Conservation (phyloP, 2,888 invertebrate genomes). For the Leptinotarsa rubiginosa region DNA sequence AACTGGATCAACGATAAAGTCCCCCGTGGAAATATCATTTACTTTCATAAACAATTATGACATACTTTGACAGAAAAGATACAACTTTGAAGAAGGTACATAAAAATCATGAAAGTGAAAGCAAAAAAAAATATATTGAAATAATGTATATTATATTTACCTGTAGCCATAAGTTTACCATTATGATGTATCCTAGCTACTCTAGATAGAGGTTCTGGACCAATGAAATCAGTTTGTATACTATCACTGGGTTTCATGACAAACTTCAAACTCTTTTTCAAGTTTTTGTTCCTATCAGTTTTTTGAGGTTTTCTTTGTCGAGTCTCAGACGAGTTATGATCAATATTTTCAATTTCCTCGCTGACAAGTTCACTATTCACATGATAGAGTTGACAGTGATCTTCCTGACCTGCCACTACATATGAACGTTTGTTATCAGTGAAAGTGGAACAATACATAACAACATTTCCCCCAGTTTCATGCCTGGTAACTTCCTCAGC, state of each 20-base stretch:
- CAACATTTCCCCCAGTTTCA: slow-evolving; percentile 89
- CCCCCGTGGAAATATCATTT: too few relatives aligned
- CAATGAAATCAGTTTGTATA: slow-evolving; percentile 86
- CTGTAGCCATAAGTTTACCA: slow-evolving; percentile 87
- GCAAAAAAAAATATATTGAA: too few relatives aligned
- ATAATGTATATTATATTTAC: slow-evolving; percentile 46
- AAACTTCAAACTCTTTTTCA: slow-evolving; percentile 74
- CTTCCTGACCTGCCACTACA: slow-evolving; percentile 91
- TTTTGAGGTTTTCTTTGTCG: slow-evolving; percentile 71
- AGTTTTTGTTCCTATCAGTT: slow-evolving; percentile 69
- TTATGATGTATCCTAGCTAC: slow-evolving; percentile 79
- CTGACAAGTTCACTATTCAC: slow-evolving; percentile 69
- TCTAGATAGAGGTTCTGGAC: slow-evolving; percentile 84
- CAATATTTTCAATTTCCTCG: slow-evolving; percentile 65
- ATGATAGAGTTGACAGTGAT: slow-evolving; percentile 87
- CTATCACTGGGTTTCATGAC: slow-evolving; percentile 82
- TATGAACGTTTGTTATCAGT: slow-evolving; percentile 80
- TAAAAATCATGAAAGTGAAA: too few relatives aligned
- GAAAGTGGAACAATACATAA: slow-evolving; percentile 89
- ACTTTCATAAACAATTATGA: too few relatives aligned
- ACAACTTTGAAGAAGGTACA: too few relatives aligned
- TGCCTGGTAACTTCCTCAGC: slow-evolving; percentile 90
- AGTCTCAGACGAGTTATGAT: slow-evolving; percentile 58
- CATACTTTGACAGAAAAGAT: too few relatives aligned
- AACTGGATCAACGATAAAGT: too few relatives aligned